These are phyloP conservation scores for Resseliella maxima DNA, from an alignment of 2,888 invertebrate genomes.

Conservation along the genomic window DNA sequence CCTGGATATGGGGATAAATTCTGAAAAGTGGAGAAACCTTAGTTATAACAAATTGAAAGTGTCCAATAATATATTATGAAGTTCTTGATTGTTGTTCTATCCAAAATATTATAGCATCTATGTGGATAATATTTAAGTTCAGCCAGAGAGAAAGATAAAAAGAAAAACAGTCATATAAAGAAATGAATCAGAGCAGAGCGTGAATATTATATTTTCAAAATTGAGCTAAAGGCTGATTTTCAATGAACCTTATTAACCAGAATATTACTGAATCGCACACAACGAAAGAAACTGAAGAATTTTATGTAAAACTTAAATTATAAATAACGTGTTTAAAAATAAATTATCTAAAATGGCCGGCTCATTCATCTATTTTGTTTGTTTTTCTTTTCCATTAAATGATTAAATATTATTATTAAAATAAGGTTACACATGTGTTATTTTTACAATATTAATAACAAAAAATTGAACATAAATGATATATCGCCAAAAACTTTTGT, in stretches of 20 bases:
- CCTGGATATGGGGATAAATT: not conserved
- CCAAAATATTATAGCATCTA: too few species aligned
- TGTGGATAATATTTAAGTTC: too few species aligned
- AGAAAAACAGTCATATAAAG: too few species aligned
- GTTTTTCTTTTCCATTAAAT: slow-evolving; percentile 21
- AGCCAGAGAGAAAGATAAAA: too few species aligned
- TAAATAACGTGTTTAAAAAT: not conserved
- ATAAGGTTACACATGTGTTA: slow-evolving; percentile 52
- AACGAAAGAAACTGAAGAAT: not conserved
- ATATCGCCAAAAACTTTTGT: not conserved
- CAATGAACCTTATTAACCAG: too few species aligned
- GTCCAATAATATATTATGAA: too few species aligned
- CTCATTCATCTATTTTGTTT: slow-evolving; percentile 53
- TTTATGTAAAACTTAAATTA: slow-evolving; percentile 23
- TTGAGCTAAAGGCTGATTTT: too few species aligned
- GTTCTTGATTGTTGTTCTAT: too few species aligned
- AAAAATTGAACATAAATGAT: slow-evolving; percentile 34
- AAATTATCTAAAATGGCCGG: slow-evolving; percentile 46
- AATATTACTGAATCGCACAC: slow-evolving; percentile 10
- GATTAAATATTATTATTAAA: slow-evolving; percentile 52
- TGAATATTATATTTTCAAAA: too few species aligned
- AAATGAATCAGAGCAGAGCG: too few species aligned
- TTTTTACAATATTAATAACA: slow-evolving; percentile 36
- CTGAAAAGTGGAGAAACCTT: not conserved
- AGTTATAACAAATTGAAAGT: too few species aligned